These are phyloP conservation scores for Erythrocercus mccallii DNA, from an alignment of 2,113 vertebrate genomes.

Conservation along the genomic window DNA sequence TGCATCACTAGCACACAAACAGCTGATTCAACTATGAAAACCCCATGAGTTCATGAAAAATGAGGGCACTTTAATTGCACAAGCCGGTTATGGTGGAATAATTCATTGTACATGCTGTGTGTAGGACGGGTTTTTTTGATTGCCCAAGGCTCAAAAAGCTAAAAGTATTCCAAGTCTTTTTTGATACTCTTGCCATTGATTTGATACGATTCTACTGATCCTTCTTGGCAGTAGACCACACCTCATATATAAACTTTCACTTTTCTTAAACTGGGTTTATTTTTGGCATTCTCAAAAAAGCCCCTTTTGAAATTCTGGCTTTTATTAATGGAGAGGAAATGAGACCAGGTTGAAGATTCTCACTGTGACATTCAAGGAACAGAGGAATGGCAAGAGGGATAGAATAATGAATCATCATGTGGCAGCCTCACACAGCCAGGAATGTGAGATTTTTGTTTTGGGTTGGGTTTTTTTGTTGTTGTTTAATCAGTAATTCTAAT, in stretches of 20 bases:
- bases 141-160: background rate
- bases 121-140: background rate
- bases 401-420: accelerated
- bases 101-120: background rate
- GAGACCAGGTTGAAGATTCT: background rate
- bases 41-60: background rate
- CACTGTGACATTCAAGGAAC: background rate
- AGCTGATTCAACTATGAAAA: background rate
- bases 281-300: background rate
- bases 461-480: background rate
- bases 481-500: background rate
- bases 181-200: background rate
- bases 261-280: background rate
- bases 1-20: background rate
- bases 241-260: background rate
- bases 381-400: background rate
- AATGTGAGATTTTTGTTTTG: background rate
- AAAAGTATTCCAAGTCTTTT: background rate
- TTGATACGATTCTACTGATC: background rate
- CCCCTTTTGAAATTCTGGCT: background rate
- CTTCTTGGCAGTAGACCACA: background rate
- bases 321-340: background rate
- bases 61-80: background rate
- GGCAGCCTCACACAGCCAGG: accelerated
- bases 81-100: background rate